A percentile compares a stretch with the other conserved stretches of the same genome.
phyloP scores from a whole-genome alignment of 1,140 invertebrate genomes.

The Lycorma delicatula region DNA sequence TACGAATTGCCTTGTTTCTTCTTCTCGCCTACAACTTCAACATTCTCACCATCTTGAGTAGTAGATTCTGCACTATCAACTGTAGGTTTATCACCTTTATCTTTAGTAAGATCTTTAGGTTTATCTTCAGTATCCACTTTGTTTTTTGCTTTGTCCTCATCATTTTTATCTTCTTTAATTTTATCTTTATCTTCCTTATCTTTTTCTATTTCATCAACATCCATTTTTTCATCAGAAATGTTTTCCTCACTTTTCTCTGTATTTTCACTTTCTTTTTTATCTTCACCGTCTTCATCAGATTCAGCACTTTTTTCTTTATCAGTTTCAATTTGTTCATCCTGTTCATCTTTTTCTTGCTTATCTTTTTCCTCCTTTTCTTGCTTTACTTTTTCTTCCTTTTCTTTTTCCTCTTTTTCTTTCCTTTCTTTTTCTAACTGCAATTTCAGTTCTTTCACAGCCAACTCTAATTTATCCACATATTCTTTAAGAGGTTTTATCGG shows the following conservation, averaged over 20 bases:
- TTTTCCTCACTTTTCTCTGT: constrained; percentile 39
- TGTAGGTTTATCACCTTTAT: constrained; percentile 9
- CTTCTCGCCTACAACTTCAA: constrained; percentile 15
- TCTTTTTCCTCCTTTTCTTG: constrained; percentile 27
- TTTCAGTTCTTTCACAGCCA: constrained; percentile 42
- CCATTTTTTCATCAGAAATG: constrained; percentile 30
- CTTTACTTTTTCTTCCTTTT: constrained; percentile 34
- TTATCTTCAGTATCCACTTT: constrained; percentile 34
- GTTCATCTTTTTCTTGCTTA: constrained; percentile 31
- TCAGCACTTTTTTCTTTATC: constrained; percentile 37
- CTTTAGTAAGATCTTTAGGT: constrained; percentile 29
- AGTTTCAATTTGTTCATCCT: constrained; percentile 31
- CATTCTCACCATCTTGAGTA: constrained; percentile 20
- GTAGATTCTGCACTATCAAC: constrained; percentile 16
- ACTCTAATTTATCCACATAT: constrained; percentile 57
- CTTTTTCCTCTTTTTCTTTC: constrained; percentile 31
- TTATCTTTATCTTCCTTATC: constrained; percentile 32
- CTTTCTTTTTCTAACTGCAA: constrained; percentile 41
- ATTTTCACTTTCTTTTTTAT: constrained; percentile 27
- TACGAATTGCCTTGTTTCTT: constrained; percentile 41
- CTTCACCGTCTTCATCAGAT: constrained; percentile 39
- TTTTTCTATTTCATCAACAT: constrained; percentile 42
- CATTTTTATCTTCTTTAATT: constrained; percentile 24
- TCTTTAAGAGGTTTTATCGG: constrained; percentile 67
- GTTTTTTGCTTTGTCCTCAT: constrained; percentile 22